Percentiles rank a stretch among this genome's conserved stretches.
phyloP scores from a whole-genome alignment of 1,140 invertebrate genomes.

The Elymnias hypermnestra region DNA sequence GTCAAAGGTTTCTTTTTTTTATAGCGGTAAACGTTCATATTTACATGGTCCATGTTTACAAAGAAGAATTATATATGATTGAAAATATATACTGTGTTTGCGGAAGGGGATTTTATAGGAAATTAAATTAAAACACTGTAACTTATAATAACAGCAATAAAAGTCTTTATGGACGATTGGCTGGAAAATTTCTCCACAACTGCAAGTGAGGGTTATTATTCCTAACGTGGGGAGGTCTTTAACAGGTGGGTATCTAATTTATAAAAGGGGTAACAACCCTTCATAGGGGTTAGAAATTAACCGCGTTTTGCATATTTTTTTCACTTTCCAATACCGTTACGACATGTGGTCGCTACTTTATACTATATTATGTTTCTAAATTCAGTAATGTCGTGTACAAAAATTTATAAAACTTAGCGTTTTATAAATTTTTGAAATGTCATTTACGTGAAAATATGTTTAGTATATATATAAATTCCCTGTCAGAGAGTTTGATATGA shows the following conservation, averaged over 20 bases:
- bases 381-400: background rate
- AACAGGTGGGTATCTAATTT: slow-evolving; percentile 63
- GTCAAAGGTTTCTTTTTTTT: too few species aligned
- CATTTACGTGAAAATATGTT: too few species aligned
- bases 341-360: slow-evolving; percentile 9
- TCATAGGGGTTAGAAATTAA: slow-evolving; percentile 49
- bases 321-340: slow-evolving; percentile 7
- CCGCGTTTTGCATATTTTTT: slow-evolving; percentile 64
- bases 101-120: too few species aligned
- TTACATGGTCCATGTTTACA: too few species aligned
- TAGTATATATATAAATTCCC: too few species aligned
- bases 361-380: slow-evolving; percentile 2
- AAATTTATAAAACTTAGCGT: too few species aligned
- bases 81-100: too few species aligned
- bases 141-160: background rate
- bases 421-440: too few species aligned
- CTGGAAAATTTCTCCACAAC: slow-evolving; percentile 28
- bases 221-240: slow-evolving; percentile 29
- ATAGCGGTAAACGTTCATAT: too few species aligned
- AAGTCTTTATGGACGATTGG: slow-evolving; percentile 10
- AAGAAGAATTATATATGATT: too few species aligned
- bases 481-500: too few species aligned
- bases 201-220: slow-evolving; percentile 20
- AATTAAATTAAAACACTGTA: too few species aligned
- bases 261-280: slow-evolving; percentile 42